A percentile compares a stretch with the other conserved stretches of the same genome.
Conservation (phyloP, 2,888 invertebrate genomes). For the Machimus atricapillus region DNA sequence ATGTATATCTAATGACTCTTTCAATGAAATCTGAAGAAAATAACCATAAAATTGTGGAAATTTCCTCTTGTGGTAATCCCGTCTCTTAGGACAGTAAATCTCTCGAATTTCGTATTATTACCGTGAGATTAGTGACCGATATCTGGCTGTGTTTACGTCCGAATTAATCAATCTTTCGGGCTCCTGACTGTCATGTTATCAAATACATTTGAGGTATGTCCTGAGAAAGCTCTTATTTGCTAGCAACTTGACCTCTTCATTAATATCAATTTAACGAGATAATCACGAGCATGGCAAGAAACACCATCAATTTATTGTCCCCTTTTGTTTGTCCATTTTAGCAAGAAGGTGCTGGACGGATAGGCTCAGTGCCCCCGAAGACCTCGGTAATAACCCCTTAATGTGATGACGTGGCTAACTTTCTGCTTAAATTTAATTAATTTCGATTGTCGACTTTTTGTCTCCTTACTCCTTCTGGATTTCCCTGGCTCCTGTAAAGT, state of each 20-base stretch:
- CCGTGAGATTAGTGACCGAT: not conserved
- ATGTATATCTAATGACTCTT: not conserved
- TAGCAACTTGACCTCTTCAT: not conserved
- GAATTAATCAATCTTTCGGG: not conserved
- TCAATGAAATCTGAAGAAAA: not conserved
- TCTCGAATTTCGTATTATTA: not conserved
- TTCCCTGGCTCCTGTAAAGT: not conserved
- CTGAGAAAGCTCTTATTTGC: not conserved
- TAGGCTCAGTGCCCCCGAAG: not conserved
- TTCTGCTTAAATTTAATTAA: not conserved
- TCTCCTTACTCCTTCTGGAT: not conserved
- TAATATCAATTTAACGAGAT: conserved; percentile 7
- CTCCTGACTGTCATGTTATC: not conserved
- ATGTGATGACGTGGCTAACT: not conserved
- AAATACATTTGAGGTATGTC: not conserved
- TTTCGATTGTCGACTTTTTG: not conserved
- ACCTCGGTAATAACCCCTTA: not conserved
- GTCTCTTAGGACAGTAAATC: not conserved
- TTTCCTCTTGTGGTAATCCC: not conserved
- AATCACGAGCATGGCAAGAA: not conserved
- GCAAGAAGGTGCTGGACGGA: not conserved
- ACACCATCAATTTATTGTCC: not conserved
- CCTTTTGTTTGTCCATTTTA: not conserved
- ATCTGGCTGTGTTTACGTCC: not conserved
- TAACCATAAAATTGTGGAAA: not conserved